Evolutionary conservation across 2,888 invertebrate genomes (phyloP).

Genomic region (Drosophila testacea): DNA sequence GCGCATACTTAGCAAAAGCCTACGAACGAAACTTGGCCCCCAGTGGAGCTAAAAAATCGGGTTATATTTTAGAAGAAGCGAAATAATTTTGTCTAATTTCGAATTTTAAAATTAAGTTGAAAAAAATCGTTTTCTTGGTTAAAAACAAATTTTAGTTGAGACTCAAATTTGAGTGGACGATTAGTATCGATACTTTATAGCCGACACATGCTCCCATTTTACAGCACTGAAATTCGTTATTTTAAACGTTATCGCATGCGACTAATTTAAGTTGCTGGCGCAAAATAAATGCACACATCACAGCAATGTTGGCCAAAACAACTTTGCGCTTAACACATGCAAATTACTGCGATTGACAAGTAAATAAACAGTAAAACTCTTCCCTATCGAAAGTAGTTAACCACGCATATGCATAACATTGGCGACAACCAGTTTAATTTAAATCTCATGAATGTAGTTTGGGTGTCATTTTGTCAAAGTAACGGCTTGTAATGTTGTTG

Average conservation of each 20-base stretch:
- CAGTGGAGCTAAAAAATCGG: too few species aligned
- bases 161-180: too few species aligned
- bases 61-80: too few species aligned
- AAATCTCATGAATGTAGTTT: slow-evolving; percentile 25
- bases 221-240: slow-evolving; percentile 26
- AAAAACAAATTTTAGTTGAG: too few species aligned
- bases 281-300: background rate
- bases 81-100: too few species aligned
- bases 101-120: too few species aligned
- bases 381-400: slow-evolving; percentile 59
- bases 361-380: slow-evolving; percentile 46
- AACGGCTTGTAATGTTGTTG: slow-evolving; percentile 29
- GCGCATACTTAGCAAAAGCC: too few species aligned
- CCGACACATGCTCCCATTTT: slow-evolving; percentile 7
- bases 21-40: too few species aligned
- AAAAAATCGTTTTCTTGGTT: too few species aligned
- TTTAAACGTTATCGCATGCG: slow-evolving; percentile 4
- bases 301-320: background rate
- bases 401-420: slow-evolving; percentile 28
- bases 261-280: slow-evolving; percentile 18
- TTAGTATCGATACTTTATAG: background rate
- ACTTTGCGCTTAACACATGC: slow-evolving; percentile 7
- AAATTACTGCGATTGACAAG: slow-evolving; percentile 39
- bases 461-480: slow-evolving; percentile 56
- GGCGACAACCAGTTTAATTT: slow-evolving; percentile 34